These are phyloP conservation scores for Tinea semifulvella DNA, from an alignment of 2,888 invertebrate species.

Conservation along the genomic window DNA sequence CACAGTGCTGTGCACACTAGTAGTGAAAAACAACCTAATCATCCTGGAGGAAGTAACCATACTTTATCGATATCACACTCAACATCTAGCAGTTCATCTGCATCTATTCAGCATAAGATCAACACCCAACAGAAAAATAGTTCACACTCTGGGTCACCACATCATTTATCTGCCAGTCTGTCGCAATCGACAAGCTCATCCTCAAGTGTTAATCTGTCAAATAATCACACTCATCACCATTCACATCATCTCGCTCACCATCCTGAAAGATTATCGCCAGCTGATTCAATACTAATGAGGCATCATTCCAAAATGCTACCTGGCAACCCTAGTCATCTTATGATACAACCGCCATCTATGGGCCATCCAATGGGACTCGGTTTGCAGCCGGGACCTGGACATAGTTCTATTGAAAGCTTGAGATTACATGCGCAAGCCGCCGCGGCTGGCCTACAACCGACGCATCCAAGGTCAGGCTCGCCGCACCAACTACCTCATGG, in stretches of 20 bases:
- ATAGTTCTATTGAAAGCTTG: constrained; percentile 75
- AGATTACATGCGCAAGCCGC: constrained; percentile 79
- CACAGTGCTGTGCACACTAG: constrained; percentile 73
- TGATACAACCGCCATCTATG: constrained; percentile 73
- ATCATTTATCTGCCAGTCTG: constrained; percentile 63
- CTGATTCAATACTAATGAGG: constrained; percentile 58
- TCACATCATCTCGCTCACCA: constrained; percentile 69
- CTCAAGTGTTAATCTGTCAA: constrained; percentile 60
- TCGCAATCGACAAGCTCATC: constrained; percentile 63
- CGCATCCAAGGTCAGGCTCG: constrained; percentile 59
- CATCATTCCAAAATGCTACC: constrained; percentile 65
- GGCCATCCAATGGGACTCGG: constrained; percentile 68
- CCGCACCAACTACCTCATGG: constrained; percentile 64
- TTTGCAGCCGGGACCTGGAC: constrained; percentile 64
- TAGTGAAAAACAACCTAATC: constrained; percentile 68
- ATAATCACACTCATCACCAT: constrained; percentile 75
- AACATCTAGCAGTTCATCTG: constrained; percentile 72
- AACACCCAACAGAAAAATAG: constrained; percentile 60
- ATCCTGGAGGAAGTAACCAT: constrained; percentile 61
- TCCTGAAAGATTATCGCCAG: constrained; percentile 72
- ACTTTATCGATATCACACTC: constrained; percentile 74
- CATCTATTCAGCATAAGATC: constrained; percentile 71
- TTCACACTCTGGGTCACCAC: constrained; percentile 57
- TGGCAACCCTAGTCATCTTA: constrained; percentile 67
- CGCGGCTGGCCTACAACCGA: constrained; percentile 54